Percentiles rank a stretch among this genome's conserved stretches.
Conservation (phyloP, 1,140 invertebrate species). For the Oncopodura yosiiana region DNA sequence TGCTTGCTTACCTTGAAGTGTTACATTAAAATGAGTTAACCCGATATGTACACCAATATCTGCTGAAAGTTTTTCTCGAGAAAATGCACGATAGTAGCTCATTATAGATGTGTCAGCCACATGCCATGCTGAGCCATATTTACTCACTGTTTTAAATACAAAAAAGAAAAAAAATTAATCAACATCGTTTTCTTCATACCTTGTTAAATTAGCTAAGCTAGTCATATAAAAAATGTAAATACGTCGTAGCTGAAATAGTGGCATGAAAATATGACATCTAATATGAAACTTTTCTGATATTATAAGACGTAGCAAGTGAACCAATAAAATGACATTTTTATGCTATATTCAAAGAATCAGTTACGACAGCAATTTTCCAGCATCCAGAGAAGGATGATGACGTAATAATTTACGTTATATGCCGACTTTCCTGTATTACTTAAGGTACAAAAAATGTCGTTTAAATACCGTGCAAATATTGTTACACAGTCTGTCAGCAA, state of each 20-base stretch:
- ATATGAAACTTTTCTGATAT: no score
- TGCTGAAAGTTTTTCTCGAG: conserved; percentile 73
- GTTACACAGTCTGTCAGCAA: no score
- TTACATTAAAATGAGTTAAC: conserved; percentile 89
- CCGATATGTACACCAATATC: conserved; percentile 85
- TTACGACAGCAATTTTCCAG: background rate
- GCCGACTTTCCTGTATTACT: background rate
- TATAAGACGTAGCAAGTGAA: background rate
- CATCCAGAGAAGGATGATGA: background rate
- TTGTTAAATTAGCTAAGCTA: background rate
- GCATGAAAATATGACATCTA: no score
- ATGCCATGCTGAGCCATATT: conserved; percentile 89
- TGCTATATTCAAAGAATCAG: background rate
- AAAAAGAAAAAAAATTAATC: conserved; percentile 27
- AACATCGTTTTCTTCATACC: background rate
- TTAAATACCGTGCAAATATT: background rate
- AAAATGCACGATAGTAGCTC: conserved; percentile 86
- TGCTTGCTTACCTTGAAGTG: conserved; percentile 65
- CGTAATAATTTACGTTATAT: background rate
- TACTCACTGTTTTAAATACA: conserved; percentile 66
- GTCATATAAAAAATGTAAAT: background rate
- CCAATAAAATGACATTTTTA: no score
- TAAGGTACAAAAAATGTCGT: conserved; percentile 1
- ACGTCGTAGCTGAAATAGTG: background rate
- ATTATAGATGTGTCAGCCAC: conserved; percentile 69